phyloP scores from a whole-genome alignment of 2,888 invertebrate species.

The Lutraria lutraria region DNA sequence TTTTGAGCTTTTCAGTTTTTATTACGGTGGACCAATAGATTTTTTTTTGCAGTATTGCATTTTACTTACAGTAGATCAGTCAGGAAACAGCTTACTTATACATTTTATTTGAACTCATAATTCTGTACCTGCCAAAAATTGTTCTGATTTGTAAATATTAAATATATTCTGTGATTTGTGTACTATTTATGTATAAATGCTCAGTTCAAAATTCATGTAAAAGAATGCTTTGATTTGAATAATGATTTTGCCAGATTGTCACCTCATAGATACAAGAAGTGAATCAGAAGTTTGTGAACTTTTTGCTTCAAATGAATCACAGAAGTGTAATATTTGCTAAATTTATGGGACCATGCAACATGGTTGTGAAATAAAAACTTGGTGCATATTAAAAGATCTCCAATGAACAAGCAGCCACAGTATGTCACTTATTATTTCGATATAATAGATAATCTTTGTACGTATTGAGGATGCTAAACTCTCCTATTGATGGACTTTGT shows the following conservation, averaged over 20 bases:
- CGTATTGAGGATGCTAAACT: too few relatives aligned
- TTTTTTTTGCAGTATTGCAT: too few relatives aligned
- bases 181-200: neutral
- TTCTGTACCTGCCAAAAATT: neutral
- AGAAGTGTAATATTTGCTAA: neutral
- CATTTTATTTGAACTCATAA: neutral
- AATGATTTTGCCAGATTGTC: neutral
- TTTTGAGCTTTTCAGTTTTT: too few relatives aligned
- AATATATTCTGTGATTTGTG: neutral
- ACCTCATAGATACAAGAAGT: neutral
- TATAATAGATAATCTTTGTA: too few relatives aligned
- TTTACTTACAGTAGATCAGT: too few relatives aligned
- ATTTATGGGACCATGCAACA: neutral
- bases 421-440: too few relatives aligned
- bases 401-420: too few relatives aligned
- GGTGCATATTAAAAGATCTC: too few relatives aligned
- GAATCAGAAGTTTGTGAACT: neutral
- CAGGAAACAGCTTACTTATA: too few relatives aligned
- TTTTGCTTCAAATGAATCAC: neutral
- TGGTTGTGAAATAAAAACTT: neutral
- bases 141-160: neutral
- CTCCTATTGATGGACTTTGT: too few relatives aligned
- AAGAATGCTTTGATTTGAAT: neutral
- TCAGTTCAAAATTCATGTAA: neutral
- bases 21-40: too few relatives aligned